Conservation (phyloP, 2,113 vertebrate genomes). For the Platichthys stellatus region DNA sequence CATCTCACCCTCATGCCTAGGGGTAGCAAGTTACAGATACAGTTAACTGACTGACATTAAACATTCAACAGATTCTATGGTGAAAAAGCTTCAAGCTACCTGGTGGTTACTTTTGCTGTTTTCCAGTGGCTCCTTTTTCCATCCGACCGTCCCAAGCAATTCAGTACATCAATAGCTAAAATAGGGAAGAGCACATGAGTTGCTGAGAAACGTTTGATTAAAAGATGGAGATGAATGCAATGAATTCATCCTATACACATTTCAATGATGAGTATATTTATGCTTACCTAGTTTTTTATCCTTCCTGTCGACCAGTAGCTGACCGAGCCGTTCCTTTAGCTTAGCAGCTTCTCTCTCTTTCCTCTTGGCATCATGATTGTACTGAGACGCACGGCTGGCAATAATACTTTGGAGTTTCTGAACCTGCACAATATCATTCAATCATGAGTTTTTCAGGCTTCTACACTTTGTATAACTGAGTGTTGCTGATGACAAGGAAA, state of each 20-base stretch:
- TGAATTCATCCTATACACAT: background rate
- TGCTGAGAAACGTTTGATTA: background rate
- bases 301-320: conserved; percentile 92
- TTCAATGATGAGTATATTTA: background rate
- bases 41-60: background rate
- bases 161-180: conserved; percentile 93
- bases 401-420: conserved; percentile 96
- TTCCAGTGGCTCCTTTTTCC: conserved; percentile 96
- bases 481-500: background rate
- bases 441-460: background rate
- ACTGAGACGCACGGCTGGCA: conserved; percentile 93
- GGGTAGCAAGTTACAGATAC: conserved; percentile 55
- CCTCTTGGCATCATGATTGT: conserved; percentile 96
- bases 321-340: conserved; percentile 93
- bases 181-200: background rate
- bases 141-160: conserved; percentile 93
- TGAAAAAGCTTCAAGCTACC: conserved; percentile 66
- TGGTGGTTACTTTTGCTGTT: conserved; percentile 88
- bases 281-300: conserved; percentile 90
- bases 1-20: conserved; percentile 95
- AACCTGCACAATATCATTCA: conserved; percentile 80
- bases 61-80: background rate
- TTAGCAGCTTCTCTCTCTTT: conserved; percentile 94
- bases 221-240: background rate
- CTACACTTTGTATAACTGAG: background rate